These are phyloP conservation scores for Drosophila kokeensis DNA, from an alignment of 2,888 invertebrate genomes.

Conservation along the genomic window DNA sequence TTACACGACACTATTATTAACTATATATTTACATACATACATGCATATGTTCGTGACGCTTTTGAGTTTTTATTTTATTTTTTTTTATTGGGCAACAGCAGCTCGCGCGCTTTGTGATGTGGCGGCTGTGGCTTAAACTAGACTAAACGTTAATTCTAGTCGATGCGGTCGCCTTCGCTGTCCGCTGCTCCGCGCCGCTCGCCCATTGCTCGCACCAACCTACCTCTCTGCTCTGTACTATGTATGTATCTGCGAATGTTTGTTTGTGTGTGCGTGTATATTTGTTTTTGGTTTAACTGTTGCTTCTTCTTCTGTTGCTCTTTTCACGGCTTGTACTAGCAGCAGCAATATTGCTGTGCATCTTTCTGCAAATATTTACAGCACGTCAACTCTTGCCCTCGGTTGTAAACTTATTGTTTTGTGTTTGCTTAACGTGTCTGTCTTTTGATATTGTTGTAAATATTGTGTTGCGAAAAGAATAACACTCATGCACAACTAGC, in stretches of 20 bases:
- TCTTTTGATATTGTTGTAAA: constrained; percentile 25
- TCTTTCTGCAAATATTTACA: constrained; percentile 11
- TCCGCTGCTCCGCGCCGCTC: constrained; percentile 39
- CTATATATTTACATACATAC: constrained; percentile 13
- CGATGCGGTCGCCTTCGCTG: constrained; percentile 33
- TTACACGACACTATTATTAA: not conserved
- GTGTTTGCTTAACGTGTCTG: constrained; percentile 5
- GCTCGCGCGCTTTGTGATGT: constrained; percentile 49
- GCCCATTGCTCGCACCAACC: constrained; percentile 41
- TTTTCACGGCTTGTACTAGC: constrained; percentile 1
- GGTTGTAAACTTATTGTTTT: constrained; percentile 3
- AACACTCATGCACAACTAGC: constrained; percentile 43
- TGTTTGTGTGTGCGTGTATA: constrained; percentile 3
- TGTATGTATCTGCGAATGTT: constrained; percentile 4
- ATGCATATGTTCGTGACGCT: constrained; percentile 29
- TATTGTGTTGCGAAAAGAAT: constrained; percentile 41
- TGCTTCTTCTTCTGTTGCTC: constrained; percentile 48
- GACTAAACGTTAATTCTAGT: constrained; percentile 76
- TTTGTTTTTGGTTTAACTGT: constrained; percentile 50
- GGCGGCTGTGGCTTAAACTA: constrained; percentile 75
- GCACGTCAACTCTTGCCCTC: not conserved
- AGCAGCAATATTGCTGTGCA: constrained; percentile 11
- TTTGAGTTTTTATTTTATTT: constrained; percentile 33
- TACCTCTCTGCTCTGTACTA: not conserved
- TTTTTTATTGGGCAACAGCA: constrained; percentile 6